Evolutionary conservation across 2,797 vertebrate genomes (phyloP), one percentile per base, ranked within the genome.

Genomic region (Salmo trutta): DNA sequence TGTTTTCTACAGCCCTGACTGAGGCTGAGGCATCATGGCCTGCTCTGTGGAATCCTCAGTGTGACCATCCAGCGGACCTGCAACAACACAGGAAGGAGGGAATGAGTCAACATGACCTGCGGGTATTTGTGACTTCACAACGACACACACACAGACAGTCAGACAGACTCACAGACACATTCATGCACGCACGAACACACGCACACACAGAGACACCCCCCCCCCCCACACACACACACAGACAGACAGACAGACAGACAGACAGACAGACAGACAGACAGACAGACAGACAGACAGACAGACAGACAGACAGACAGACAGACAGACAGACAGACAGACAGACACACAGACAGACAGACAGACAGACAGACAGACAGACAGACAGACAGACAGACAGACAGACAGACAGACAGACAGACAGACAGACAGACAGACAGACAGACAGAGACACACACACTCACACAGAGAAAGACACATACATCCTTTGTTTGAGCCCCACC

Each of bases 41-140:
- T 47, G 41, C 21, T 64, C 59, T 64, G 59, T 64, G 21, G 59
- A 64, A 64, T 64, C 59, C 59, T 24, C 21, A 64, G 59, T 64
- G 59, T 79, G 84, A 84, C 83, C 80, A 88, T 86, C 79, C 78
- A 53, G 64, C 19, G 12, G 36, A 73, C 21, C 31, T 24, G 54
- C 54, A 70, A 33, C 29, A 67, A 29, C 16, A 67, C 27, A 67
- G 29, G 27, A 67, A 67, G 41, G 41, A 47, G 41, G 10, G 10
- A 10, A 47, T 47, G 41, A 17, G 29, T 31, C 27, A 15, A 67
- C 14, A 16, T 31, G 29, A 29, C 24, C 14, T 27, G 14, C 65
- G 36, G 68, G 64, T 12, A 51, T 6, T 33, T 29, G 15, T 16
- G 29, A 12, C 24, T 29, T 4, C 65, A 33, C 65, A 67, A 21